Percentiles rank a stretch among this genome's conserved stretches.
Conservation (phyloP, 2,797 vertebrate species). For the Manis crassicaudata region DNA sequence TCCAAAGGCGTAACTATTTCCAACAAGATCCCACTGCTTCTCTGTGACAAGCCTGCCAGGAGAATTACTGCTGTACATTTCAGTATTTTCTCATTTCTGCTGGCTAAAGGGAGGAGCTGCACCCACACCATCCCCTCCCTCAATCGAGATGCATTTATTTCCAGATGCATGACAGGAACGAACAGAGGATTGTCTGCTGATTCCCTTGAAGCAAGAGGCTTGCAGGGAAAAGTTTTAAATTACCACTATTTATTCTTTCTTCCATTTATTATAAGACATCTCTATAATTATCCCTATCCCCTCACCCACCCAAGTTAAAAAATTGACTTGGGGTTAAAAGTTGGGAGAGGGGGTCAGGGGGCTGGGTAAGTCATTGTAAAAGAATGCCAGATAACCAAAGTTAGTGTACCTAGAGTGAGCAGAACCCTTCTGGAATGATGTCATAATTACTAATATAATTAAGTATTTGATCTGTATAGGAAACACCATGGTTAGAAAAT, state of each 20-base stretch:
- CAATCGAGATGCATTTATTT: neutral
- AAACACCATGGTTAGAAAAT: neutral
- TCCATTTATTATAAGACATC: neutral
- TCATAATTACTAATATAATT: neutral
- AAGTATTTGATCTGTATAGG: neutral
- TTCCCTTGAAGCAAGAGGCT: neutral
- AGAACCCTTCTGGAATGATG: neutral
- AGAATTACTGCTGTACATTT: neutral
- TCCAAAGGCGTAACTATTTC: conserved; percentile 42
- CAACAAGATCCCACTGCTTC: neutral
- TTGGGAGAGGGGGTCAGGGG: neutral
- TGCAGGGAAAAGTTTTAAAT: neutral
- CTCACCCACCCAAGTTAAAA: neutral
- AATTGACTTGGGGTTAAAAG: neutral
- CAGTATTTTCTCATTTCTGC: neutral
- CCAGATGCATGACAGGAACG: neutral
- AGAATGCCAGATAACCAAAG: neutral
- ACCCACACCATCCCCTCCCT: neutral
- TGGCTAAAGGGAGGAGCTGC: neutral
- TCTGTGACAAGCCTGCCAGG: neutral
- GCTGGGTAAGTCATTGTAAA: neutral
- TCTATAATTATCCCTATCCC: neutral
- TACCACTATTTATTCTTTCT: neutral
- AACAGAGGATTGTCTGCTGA: neutral
- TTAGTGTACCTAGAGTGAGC: neutral